Conservation (phyloP, 2,113 vertebrate genomes). For the human region GRCh38 chr14:50222001-50222500, state of each 20-base stretch:
- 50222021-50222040: neutral
- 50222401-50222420: neutral
- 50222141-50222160: conserved; percentile 16
- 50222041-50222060: neutral
- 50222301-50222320: conserved; percentile 6
- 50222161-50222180: conserved; percentile 3
- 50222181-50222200: conserved; percentile 24
- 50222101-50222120: neutral
- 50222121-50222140: neutral
- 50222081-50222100: conserved; percentile 12
- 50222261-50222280: conserved; percentile 21
- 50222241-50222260: conserved; percentile 11
- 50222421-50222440: neutral
- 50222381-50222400: neutral
- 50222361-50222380: neutral
- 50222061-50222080: neutral
- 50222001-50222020: neutral
- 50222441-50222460: neutral
- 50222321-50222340: conserved; percentile 34
- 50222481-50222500: neutral
- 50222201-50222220: neutral
- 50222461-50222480: neutral
- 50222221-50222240: conserved; percentile 30
- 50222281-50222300: neutral
- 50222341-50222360: neutral